Percentiles rank a stretch among this genome's conserved stretches.
These are phyloP conservation scores for Chrysopa pallens DNA, from an alignment of 1,140 invertebrate genomes.

Conservation along the genomic window DNA sequence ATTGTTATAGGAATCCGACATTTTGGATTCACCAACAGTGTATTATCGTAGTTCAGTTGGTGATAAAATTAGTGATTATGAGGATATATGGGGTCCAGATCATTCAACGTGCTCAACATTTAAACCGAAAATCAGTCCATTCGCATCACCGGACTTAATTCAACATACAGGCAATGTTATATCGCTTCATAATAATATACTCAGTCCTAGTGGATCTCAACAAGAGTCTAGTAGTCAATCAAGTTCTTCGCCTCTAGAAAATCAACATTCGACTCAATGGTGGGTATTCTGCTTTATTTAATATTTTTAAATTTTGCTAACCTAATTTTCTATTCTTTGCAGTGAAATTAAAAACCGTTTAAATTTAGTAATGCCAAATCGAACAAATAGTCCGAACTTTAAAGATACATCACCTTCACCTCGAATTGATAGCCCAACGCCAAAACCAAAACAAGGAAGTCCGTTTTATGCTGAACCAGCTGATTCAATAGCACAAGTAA, in stretches of 20 bases:
- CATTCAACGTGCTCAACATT: constrained; percentile 17
- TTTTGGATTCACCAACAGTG: constrained; percentile 57
- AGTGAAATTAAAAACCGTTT: not conserved
- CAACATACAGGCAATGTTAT: constrained; percentile 19
- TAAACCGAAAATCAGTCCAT: constrained; percentile 8
- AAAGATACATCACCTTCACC: not conserved
- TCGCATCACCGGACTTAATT: constrained; percentile 17
- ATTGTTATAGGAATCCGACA: constrained; percentile 53
- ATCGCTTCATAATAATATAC: constrained; percentile 31
- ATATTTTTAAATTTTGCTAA: not conserved
- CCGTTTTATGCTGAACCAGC: constrained; percentile 86
- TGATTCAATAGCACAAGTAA: constrained; percentile 47
- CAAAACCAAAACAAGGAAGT: constrained; percentile 43
- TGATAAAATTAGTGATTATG: constrained; percentile 88
- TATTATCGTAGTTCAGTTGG: constrained; percentile 74
- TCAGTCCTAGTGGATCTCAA: constrained; percentile 26
- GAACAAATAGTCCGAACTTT: not conserved
- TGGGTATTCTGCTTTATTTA: not conserved
- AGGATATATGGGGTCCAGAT: constrained; percentile 79
- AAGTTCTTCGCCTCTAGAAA: constrained; percentile 10
- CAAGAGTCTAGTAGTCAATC: constrained; percentile 9
- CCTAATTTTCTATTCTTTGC: not conserved
- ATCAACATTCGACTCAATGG: constrained; percentile 6
- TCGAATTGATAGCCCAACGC: constrained; percentile 12
- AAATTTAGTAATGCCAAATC: not conserved